Evolutionary conservation across 2,797 vertebrate species (phyloP), one percentile per base, ranked within the genome.

Genomic region (Coracias cyanogaster): DNA sequence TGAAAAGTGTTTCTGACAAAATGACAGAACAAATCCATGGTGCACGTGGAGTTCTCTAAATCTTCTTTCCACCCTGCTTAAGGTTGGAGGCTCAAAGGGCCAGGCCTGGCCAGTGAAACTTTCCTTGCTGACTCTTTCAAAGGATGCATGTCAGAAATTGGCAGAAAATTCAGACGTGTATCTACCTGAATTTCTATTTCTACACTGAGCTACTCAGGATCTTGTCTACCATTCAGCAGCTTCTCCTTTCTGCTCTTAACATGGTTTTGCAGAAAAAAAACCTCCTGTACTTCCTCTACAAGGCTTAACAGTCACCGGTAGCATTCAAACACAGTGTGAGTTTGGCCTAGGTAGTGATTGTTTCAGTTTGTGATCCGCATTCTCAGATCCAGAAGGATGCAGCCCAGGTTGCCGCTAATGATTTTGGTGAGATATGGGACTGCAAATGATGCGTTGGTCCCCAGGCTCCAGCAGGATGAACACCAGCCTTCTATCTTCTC

Each of bases 21-120:
- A 91, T 22, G 49, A 85, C 86, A 94, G 94, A 93, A 91, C 49
- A 76, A 90, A 73, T 93, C 87, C 95, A 81, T 82, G 90, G 37
- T 69, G 88, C 48, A 41, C 5, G 28, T 91, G 89, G 84, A 66
- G 93, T 95, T 92, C 74, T 86, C 81, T 86, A 1, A 49, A 93
- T 65, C 92, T 64, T 41, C 48, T 58, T 20, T 67, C 13, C 26
- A 69, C 48, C 58, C 89, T 81, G 74, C 67, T 95, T 73, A 79
- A 28, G 69, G 25, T 41, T 41, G 66, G 74, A 69, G 35, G 52
- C 26, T 57, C 66, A 85, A 52, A 20, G n/a, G 52, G 41, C 88
- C 77, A 74, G 60, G 26, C 70, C 76, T 62, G 49, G 58, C 66
- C 41, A n/a, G 55, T 28, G 61, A 60, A 37, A 46, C 15, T 31